Conservation (phyloP, 2,113 vertebrate genomes). For the Oncorhynchus clarkii region DNA sequence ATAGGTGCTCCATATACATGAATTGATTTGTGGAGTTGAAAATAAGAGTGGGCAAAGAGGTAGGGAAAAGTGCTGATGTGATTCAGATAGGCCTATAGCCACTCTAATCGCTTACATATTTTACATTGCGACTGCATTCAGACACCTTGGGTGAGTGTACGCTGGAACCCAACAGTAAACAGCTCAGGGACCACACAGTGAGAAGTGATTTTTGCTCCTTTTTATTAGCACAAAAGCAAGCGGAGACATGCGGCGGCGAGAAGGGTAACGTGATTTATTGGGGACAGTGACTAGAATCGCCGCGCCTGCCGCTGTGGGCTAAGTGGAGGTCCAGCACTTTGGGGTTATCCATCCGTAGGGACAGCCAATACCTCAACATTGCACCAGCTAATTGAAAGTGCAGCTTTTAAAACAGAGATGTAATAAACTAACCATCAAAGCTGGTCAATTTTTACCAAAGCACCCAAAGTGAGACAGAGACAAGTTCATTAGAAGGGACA, state of each 20-base stretch:
- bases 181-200: constrained; percentile 47
- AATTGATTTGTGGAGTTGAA: too few species aligned
- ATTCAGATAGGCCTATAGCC: background rate
- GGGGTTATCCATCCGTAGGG: background rate
- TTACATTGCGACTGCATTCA: background rate
- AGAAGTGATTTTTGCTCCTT: constrained; percentile 64
- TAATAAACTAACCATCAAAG: constrained; percentile 57
- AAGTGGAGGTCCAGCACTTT: too few species aligned
- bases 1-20: too few species aligned
- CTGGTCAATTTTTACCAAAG: background rate
- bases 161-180: constrained; percentile 13
- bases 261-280: background rate
- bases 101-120: background rate
- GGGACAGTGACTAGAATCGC: constrained; percentile 13
- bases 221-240: constrained; percentile 73
- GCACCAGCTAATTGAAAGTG: constrained; percentile 37
- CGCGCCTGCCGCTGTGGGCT: too few species aligned
- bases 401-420: constrained; percentile 48
- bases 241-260: constrained; percentile 34
- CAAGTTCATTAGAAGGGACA: constrained; percentile 33
- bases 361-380: constrained; percentile 29
- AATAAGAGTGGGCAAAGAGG: background rate
- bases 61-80: background rate
- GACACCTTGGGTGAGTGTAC: constrained; percentile 10
- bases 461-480: background rate